These are phyloP conservation scores for Spheniscus mendiculus DNA, from an alignment of 2,113 vertebrate genomes.

Conservation along the genomic window DNA sequence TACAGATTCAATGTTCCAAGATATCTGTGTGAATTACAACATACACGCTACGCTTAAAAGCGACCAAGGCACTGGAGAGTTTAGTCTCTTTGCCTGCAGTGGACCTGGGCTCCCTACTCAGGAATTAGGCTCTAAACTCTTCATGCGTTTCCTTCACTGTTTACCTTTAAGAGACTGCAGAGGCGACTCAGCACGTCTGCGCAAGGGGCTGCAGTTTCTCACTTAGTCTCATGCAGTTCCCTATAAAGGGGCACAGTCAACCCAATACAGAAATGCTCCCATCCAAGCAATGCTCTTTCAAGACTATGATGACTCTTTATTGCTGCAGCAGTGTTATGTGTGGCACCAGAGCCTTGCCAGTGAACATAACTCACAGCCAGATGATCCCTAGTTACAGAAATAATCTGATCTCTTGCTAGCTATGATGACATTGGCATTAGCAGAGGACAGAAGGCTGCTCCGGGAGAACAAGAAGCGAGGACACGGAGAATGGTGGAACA, in stretches of 20 bases:
- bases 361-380: not conserved
- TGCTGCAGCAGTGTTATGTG: not conserved
- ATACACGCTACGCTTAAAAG: accelerated
- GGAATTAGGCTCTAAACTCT: not conserved
- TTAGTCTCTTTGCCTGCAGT: not conserved
- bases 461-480: slow-evolving; percentile 56
- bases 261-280: not conserved
- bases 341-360: not conserved
- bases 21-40: not conserved
- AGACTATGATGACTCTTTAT: not conserved
- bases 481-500: slow-evolving; percentile 87
- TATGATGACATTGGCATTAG: slow-evolving; percentile 42
- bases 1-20: not conserved
- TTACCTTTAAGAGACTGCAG: not conserved
- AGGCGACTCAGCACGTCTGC: not conserved
- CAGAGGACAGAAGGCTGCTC: slow-evolving; percentile 44
- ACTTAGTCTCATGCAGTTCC: not conserved
- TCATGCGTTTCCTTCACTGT: not conserved
- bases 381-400: not conserved
- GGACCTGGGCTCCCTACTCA: not conserved
- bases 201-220: not conserved
- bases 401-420: slow-evolving; percentile 21
- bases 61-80: not conserved
- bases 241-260: not conserved
- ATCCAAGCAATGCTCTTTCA: not conserved